Percentiles rank a stretch among this genome's conserved stretches.
phyloP scores from a whole-genome alignment of 1,140 invertebrate genomes.

The Penaeus japonicus region DNA sequence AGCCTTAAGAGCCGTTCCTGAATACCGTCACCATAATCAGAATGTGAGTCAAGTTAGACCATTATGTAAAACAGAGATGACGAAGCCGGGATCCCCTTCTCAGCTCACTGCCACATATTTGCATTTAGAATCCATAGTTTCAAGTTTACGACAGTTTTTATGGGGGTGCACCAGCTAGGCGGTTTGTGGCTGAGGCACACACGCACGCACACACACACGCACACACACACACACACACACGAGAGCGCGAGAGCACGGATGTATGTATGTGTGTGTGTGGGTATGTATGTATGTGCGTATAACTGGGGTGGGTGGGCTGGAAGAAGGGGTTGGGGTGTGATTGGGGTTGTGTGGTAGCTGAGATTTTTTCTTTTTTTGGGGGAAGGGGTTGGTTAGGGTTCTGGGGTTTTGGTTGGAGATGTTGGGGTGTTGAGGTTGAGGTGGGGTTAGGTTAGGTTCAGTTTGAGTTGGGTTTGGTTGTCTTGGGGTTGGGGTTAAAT shows the following conservation, averaged over 20 bases:
- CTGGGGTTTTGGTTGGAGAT: too few species aligned
- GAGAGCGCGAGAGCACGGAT: too few species aligned
- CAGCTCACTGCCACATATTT: slow-evolving; percentile 46
- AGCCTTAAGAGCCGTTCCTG: slow-evolving; percentile 41
- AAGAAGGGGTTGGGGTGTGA: background rate
- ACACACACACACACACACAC: too few species aligned
- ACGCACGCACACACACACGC: too few species aligned
- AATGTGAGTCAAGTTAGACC: slow-evolving; percentile 35
- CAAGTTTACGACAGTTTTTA: slow-evolving; percentile 55
- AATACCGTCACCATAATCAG: slow-evolving; percentile 49
- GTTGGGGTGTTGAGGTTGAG: too few species aligned
- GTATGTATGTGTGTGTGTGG: background rate
- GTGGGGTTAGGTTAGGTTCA: too few species aligned
- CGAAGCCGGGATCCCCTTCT: slow-evolving; percentile 50
- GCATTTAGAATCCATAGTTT: slow-evolving; percentile 56
- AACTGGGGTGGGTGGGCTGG: background rate
- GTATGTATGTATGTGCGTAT: background rate
- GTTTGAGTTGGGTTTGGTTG: too few species aligned
- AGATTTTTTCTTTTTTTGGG: too few species aligned
- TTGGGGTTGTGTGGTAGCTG: too few species aligned
- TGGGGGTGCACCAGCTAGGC: slow-evolving; percentile 38
- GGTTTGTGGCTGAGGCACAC: slow-evolving; percentile 34
- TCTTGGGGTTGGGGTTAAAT: too few species aligned
- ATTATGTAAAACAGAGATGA: slow-evolving; percentile 56
- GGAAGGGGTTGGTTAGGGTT: too few species aligned